Evolutionary conservation across 2,888 invertebrate species (phyloP).

Genomic region (Meteorus cinctellus): DNA sequence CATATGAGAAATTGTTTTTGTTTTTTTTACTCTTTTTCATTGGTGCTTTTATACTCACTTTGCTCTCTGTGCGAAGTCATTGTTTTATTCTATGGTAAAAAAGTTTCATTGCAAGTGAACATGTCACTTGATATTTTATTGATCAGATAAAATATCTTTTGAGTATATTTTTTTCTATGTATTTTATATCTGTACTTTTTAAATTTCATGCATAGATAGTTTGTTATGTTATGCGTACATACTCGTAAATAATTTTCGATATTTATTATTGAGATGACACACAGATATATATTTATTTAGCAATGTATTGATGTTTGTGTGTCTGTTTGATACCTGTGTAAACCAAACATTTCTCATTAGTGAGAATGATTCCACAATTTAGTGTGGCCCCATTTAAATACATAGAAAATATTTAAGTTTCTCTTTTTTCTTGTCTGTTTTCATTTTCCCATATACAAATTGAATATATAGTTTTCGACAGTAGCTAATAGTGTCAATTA

Average conservation of each 20-base stretch:
- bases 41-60: constrained; percentile 29
- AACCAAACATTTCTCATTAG: constrained; percentile 71
- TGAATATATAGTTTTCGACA: constrained; percentile 47
- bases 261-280: background rate
- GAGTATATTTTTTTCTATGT: constrained; percentile 19
- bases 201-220: background rate
- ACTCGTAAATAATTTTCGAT: constrained; percentile 12
- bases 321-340: constrained; percentile 43
- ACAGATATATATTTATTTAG: background rate
- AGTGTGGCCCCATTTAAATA: constrained; percentile 21
- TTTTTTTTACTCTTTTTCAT: constrained; percentile 25
- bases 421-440: constrained; percentile 1
- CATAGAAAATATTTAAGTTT: constrained; percentile 39
- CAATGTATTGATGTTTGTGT: background rate
- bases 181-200: background rate
- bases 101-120: constrained; percentile 44
- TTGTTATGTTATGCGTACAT: background rate
- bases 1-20: constrained; percentile 35
- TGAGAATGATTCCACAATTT: constrained; percentile 64
- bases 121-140: constrained; percentile 20
- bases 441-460: constrained; percentile 34
- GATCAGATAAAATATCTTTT: background rate
- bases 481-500: constrained; percentile 69
- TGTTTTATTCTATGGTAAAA: constrained; percentile 11
- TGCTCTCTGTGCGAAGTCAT: no score